Conservation (phyloP, 2,888 invertebrate genomes). For the Eupithecia dodoneata region DNA sequence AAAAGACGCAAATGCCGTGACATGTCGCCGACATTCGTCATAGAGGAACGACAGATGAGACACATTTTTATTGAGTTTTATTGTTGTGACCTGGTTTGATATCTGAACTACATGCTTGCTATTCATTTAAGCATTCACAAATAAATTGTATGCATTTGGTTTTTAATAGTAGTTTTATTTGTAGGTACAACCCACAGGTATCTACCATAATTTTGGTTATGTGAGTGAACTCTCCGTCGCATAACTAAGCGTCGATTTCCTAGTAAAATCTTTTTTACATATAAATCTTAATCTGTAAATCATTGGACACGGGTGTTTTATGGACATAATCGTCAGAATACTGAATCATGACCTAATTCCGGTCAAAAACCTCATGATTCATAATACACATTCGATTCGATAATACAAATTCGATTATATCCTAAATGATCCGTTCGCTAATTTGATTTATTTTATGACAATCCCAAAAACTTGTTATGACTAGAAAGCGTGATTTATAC, state of each 20-base stretch:
- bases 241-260: not conserved
- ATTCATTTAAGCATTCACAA: not conserved
- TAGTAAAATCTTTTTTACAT: not conserved
- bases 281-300: not conserved
- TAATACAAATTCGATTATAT: slow-evolving; percentile 35
- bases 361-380: slow-evolving; percentile 24
- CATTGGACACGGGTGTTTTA: not conserved
- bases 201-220: not conserved
- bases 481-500: slow-evolving; percentile 44
- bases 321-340: not conserved
- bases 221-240: not conserved
- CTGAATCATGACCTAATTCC: slow-evolving; percentile 9
- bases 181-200: not conserved
- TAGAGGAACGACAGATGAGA: not conserved
- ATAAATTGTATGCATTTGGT: not conserved
- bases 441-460: slow-evolving; percentile 44
- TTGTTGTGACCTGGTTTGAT: not conserved
- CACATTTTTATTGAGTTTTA: slow-evolving; percentile 10
- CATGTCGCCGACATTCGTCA: slow-evolving; percentile 27
- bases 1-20: slow-evolving; percentile 19
- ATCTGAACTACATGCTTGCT: not conserved
- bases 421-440: slow-evolving; percentile 34
- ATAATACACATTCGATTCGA: slow-evolving; percentile 32
- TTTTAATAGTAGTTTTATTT: not conserved
- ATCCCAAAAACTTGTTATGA: slow-evolving; percentile 37